Base-by-base conservation (phyloP, 2,888 invertebrate species). In the Oxytorus armatus region DNA sequence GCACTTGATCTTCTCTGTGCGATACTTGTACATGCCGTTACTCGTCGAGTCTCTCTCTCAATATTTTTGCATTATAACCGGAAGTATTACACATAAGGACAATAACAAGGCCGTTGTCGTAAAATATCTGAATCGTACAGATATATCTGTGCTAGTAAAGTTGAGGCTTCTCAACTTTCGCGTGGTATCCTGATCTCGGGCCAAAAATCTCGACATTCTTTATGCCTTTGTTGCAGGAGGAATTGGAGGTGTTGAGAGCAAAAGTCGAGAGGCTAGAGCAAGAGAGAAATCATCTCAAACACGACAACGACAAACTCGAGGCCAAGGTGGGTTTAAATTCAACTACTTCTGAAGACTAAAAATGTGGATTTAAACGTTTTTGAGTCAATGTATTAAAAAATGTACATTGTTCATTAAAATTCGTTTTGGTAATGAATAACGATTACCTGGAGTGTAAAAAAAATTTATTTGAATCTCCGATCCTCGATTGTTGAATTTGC, bases 251-350 rank as follows among this genome's bases (percentile, higher is more conserved):
- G 65, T 93, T 98, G 85, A 95, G 96, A 88, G 91, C 94, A 57
- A 97, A 97, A 92, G 93, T 97, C 89, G 98, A 98, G 84, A 97
- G 97, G 92, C 93, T 97, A 87, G 98, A 98, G 91, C 94, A 94
- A 88, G 98, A 98, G 91, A 94, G 97, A 86, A 95, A 95, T 86
- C 95, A 96, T 86, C 94, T 97, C 91, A 98, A 98, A 93, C 95
- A 95, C 90, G 96, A 97, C 90, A 97, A 96, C 89, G 98, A 98
- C 89, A 96, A 96, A 92, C 93, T 98, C 85, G 98, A 98, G 92
- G 95, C 96, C 78, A 98, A 97, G 96, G 98, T 98, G 92, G 94
- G 95, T 91, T 14, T 61, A 51, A 44, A 49, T 57, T 16, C 3
- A 44, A 44, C 16, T 57, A 1, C 21, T 4, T 14, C n/a, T 57